Base-by-base conservation (phyloP, 2,797 vertebrate species). In the Eurystomus glaucurus region DNA sequence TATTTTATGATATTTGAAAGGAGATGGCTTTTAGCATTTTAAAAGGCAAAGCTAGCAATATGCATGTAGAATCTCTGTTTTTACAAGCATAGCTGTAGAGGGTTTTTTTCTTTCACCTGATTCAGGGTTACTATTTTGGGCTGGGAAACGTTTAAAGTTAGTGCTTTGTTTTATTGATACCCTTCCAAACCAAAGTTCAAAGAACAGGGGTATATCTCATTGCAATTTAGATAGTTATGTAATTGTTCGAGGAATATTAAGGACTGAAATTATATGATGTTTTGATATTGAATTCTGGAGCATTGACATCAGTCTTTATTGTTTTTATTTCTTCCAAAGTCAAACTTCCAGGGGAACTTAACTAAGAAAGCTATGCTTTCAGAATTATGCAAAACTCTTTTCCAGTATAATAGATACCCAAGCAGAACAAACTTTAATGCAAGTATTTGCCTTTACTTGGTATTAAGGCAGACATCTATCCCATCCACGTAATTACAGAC, bases 151-250 rank as follows among this genome's bases (percentile, higher is more conserved):
- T 80, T 57, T 69, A 37, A 78, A 74, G 48, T 51, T n/a, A 55
- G 5, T 43, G 28, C 5, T 62, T 60, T 52, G 15, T n/a, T 60
- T 91, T 91, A 55, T 51, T 75, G 28, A 58, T 95, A 19, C n/a
- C 87, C 41, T 65, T 75, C 50, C 76, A 78, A 95, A 87, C n/a
- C 5, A 3, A 71, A 74, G 11, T 89, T 95, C 55, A 78, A 92
- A 90, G 50, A 88, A 90, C 5, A 35, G 35, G 9, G n/a, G 9
- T 2, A 7, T 50, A 43, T 81, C 23, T 84, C 58, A 81, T 15
- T 81, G 50, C 19, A 71, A 26, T 86, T 95, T 57, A 66, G 35
- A 25, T 80, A 62, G 26, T 31, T 91, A 52, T 25, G 39, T 75
- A 60, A 82, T 69, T 19, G 10, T 54, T 82, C 65, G 17, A 74